Evolutionary conservation across 2,888 invertebrate species (phyloP).

Genomic region (Cephonodes hylas): DNA sequence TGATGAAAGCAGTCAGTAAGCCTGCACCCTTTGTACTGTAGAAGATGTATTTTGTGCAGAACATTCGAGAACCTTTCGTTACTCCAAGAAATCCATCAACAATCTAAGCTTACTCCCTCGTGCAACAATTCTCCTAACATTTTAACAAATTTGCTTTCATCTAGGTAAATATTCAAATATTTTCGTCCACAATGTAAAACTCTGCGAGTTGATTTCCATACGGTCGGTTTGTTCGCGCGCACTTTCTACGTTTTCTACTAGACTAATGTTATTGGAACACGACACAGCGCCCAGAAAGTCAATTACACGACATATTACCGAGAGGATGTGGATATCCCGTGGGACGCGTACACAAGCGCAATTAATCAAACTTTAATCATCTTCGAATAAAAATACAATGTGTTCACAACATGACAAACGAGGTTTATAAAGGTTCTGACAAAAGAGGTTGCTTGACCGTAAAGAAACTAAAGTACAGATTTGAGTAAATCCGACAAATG

Average conservation of each 20-base stretch:
- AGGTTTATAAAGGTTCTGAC: too few relatives aligned
- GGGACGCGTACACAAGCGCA: neutral
- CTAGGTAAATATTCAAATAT: neutral
- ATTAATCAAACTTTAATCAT: conserved; percentile 13
- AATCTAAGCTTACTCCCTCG: too few relatives aligned
- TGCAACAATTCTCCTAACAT: too few relatives aligned
- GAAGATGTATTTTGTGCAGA: too few relatives aligned
- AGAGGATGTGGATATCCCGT: neutral
- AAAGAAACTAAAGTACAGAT: too few relatives aligned
- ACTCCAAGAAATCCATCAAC: too few relatives aligned
- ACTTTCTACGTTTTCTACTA: conserved; percentile 4
- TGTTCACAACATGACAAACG: too few relatives aligned
- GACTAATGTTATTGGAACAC: neutral
- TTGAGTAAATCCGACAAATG: too few relatives aligned
- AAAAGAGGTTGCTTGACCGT: too few relatives aligned
- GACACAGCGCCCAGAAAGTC: neutral
- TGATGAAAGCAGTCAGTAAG: too few relatives aligned
- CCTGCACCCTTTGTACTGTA: too few relatives aligned
- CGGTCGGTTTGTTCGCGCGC: neutral
- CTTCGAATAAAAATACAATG: neutral
- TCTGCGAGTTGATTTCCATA: neutral
- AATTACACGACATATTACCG: neutral
- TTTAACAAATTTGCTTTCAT: neutral
- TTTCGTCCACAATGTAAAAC: neutral
- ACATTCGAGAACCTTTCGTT: too few relatives aligned